Base-by-base conservation (phyloP, 2,797 vertebrate genomes). In the Balearica regulorum region DNA sequence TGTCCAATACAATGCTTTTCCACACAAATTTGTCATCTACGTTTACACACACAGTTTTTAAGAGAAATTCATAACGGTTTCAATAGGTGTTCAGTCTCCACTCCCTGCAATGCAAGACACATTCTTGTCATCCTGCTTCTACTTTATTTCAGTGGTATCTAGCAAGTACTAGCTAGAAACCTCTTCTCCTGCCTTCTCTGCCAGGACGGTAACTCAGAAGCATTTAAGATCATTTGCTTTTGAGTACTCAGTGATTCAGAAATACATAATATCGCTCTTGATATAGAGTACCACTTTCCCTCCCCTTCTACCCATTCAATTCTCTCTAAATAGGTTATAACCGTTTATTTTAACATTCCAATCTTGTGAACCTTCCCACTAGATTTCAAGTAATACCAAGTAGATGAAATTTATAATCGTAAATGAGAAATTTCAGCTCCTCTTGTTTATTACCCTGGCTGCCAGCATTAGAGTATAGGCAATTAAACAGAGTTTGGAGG, bases 271-370 rank as follows among this genome's bases (percentile, higher is more conserved):
- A 89, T 11, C 2, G 1, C 57, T 91, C 78, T 68, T 89, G 69
- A 95, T 87, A 90, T 1, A 84, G 60, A 92, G 84, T 44, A 78
- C 37, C 87, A 92, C 69, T 91, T 83, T 77, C 79, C 81, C 81
- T 92, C 78, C 76, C 48, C 71, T 94, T 93, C 76, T 86, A 65
- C 57, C 29, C 37, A 83, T 88, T 94, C 84, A 81, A 46, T 92
- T 92, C 75, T 91, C 60, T 92, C 87, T 82, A 91, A 90, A 93
- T 57, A 93, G 64, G 58, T 93, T 92, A 89, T 72, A 96, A 87
- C 55, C 18, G 5, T 87, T 94, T 83, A 95, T 82, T 96, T 93
- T 65, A 95, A 87, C 46, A 61, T 91, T 96, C 69, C 20, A 94
- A 41, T 81, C 61, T 82, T 21, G 16, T 75, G 87, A 96, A 91